phyloP scores from a whole-genome alignment of 2,888 invertebrate genomes.

The Tyria jacobaeae region DNA sequence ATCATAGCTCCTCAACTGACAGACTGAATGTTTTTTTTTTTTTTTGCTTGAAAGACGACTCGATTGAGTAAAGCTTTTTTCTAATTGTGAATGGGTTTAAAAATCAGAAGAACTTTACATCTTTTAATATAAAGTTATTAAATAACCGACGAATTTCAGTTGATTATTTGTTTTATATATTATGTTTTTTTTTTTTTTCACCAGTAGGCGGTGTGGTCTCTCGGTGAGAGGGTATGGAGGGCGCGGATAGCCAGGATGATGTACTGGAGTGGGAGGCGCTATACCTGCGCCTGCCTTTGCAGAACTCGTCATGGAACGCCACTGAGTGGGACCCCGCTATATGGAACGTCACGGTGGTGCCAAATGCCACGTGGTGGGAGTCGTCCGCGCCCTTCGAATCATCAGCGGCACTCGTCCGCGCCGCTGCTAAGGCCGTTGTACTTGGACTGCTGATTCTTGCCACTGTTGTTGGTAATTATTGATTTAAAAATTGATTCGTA shows the following conservation, averaged over 20 bases:
- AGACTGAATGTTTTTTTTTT: no score
- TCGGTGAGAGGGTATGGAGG: conserved; percentile 83
- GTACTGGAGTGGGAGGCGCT: conserved; percentile 79
- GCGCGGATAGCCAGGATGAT: conserved; percentile 78
- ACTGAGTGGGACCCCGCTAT: conserved; percentile 67
- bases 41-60: no score
- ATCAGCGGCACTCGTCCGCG: conserved; percentile 86
- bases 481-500: background rate
- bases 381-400: conserved; percentile 81
- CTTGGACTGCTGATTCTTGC: conserved; percentile 88
- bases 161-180: no score
- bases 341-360: conserved; percentile 71
- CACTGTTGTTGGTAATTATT: conserved; percentile 86
- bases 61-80: no score
- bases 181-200: conserved; percentile 27
- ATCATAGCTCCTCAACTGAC: no score
- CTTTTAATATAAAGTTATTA: no score
- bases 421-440: conserved; percentile 87
- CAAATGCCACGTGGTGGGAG: conserved; percentile 77
- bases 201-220: conserved; percentile 68
- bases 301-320: conserved; percentile 74
- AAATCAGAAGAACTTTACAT: no score
- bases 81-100: no score
- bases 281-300: conserved; percentile 70
- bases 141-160: no score